These are phyloP conservation scores for Sarcophaga caerulescens DNA, from an alignment of 2,888 invertebrate genomes.

Conservation along the genomic window DNA sequence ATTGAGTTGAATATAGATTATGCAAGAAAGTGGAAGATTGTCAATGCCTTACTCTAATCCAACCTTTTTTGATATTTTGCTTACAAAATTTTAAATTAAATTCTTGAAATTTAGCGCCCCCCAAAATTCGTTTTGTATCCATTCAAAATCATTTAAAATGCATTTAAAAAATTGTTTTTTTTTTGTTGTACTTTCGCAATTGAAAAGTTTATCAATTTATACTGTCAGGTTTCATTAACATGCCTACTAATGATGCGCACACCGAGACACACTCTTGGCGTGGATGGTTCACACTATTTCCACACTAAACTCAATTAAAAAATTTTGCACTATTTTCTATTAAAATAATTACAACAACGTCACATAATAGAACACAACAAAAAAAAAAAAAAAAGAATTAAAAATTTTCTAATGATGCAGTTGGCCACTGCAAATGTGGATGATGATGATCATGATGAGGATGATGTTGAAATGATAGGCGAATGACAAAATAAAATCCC, in stretches of 20 bases:
- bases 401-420: not conserved
- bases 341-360: conserved; percentile 4
- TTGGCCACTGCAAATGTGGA: not conserved
- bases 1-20: too few relatives aligned
- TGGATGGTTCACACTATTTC: conserved; percentile 48
- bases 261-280: conserved; percentile 10
- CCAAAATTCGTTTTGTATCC: not conserved
- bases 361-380: not conserved
- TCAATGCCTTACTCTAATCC: too few relatives aligned
- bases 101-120: not conserved
- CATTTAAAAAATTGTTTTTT: not conserved
- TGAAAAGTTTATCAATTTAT: conserved; percentile 59
- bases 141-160: not conserved
- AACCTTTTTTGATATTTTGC: too few relatives aligned
- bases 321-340: conserved; percentile 63
- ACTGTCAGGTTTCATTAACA: conserved; percentile 66
- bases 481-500: conserved; percentile 28
- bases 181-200: conserved; percentile 18
- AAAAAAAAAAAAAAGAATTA: not conserved
- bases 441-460: too few relatives aligned
- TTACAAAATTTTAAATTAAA: not conserved
- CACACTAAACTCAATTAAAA: conserved; percentile 67
- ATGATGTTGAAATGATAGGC: conserved; percentile 46
- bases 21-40: too few relatives aligned
- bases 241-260: conserved; percentile 54